Percentiles rank a stretch among this genome's conserved stretches.
phyloP scores from a whole-genome alignment of 2,113 vertebrate species.

The Aplodontia rufa region DNA sequence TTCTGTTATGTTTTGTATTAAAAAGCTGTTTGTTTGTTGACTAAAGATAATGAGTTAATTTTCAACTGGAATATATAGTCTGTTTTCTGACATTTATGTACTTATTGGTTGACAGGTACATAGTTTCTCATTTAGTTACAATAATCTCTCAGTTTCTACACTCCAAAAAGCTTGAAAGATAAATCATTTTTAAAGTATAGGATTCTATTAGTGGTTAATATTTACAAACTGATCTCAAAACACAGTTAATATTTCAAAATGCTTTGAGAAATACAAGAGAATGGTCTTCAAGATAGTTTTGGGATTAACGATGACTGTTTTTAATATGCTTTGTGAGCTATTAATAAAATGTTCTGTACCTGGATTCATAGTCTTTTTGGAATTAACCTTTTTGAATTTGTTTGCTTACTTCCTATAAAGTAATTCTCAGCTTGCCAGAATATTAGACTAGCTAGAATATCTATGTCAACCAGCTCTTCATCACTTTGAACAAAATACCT shows the following conservation, averaged over 20 bases:
- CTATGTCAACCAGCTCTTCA: too few species aligned
- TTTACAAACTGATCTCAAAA: not conserved
- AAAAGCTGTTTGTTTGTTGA: conserved; percentile 38
- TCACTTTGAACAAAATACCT: too few species aligned
- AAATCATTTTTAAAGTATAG: not conserved
- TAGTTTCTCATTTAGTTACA: conserved; percentile 4
- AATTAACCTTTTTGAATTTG: conserved; percentile 3
- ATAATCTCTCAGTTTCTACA: not conserved
- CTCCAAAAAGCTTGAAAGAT: not conserved
- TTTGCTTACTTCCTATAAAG: not conserved
- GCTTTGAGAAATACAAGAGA: conserved; percentile 15
- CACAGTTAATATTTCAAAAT: not conserved
- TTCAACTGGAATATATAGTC: not conserved
- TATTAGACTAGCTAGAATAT: not conserved
- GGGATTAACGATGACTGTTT: not conserved
- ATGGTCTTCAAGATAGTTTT: not conserved
- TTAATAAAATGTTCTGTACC: not conserved
- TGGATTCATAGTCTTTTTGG: not conserved
- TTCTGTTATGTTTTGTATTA: not conserved
- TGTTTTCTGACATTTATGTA: not conserved
- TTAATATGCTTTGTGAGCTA: not conserved
- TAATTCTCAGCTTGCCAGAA: not conserved
- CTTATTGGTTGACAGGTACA: not conserved
- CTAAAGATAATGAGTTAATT: not conserved
- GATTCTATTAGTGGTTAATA: conserved; percentile 25